Percentiles rank a stretch among this genome's conserved stretches.
phyloP scores from a whole-genome alignment of 2,797 vertebrate genomes.

The Sardinella longiceps region DNA sequence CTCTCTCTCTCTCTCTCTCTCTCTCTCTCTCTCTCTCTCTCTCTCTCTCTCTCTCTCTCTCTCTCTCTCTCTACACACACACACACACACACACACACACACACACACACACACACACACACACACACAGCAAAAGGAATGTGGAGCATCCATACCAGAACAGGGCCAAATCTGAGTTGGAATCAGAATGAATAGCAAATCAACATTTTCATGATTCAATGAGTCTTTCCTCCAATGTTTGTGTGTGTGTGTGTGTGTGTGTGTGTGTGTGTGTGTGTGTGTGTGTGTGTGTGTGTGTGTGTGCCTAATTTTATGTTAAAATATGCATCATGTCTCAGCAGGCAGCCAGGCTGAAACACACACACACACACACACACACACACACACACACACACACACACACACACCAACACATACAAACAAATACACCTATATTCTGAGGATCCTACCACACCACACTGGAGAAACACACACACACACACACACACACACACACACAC shows the following conservation, averaged over 20 bases:
- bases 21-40: not conserved
- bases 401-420: not conserved
- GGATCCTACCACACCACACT: not conserved
- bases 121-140: not conserved
- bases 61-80: too few relatives aligned
- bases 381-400: not conserved
- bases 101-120: not conserved
- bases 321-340: not conserved
- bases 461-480: not conserved
- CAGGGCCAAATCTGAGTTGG: not conserved
- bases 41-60: too few relatives aligned
- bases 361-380: not conserved
- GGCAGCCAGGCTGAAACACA: too few relatives aligned
- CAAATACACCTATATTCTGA: not conserved
- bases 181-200: not conserved
- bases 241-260: not conserved
- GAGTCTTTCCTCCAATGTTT: not conserved
- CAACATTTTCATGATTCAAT: not conserved
- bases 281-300: not conserved
- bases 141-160: not conserved
- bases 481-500: not conserved
- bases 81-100: slow-evolving; percentile 17
- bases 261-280: not conserved
- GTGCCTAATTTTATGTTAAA: slow-evolving; percentile 18
- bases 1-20: not conserved